Evolutionary conservation across 2,888 invertebrate species (phyloP), one percentile per base, ranked within the genome.

Genomic region (Troides helena): DNA sequence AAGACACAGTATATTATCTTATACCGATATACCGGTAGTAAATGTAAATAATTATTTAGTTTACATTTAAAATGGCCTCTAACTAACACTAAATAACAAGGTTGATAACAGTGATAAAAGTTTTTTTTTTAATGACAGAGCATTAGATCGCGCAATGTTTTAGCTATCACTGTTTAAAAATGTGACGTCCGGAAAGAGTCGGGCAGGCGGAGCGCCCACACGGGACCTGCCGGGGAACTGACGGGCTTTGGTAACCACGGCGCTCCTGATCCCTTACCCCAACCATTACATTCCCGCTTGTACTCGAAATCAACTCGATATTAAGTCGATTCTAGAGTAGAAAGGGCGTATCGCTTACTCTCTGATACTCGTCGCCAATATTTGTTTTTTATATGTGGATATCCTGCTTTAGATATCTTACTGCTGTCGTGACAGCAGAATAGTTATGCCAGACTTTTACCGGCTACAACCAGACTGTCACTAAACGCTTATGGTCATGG

Each of bases 191-290:
- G 43, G 72, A 63, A 71, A 61, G 62, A 66, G 7, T 10, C 39
- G 69, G 71, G 70, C 75, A 80, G 81, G 84, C 85, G 83, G 79
- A 78, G 80, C 84, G 86, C 85, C 81, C 78, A 75, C 74, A 68
- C 84, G 81, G 76, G 70, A 74, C 81, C 77, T 80, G 76, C 76
- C 77, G 77, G 76, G 72, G 74, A 64, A 86, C 86, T 86, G 84
- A 77, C 81, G 79, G 56, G 60, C 69, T 70, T 46, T 50, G 58
- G 46, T 65, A 50, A 46, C 70, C 23, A 65, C 61, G 74, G 74
- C 78, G 71, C 73, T 69, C 46, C 66, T 30, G 65, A 66, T 80
- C 62, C 59, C 69, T 57, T 66, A 70, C 69, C 25, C 62, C 53
- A 18, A 53, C n/a, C 17, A 12, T 5, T 4, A 18, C 23, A 5